These are phyloP conservation scores for Blastobasis lacticolella DNA, from an alignment of 2,888 invertebrate genomes.

Conservation along the genomic window DNA sequence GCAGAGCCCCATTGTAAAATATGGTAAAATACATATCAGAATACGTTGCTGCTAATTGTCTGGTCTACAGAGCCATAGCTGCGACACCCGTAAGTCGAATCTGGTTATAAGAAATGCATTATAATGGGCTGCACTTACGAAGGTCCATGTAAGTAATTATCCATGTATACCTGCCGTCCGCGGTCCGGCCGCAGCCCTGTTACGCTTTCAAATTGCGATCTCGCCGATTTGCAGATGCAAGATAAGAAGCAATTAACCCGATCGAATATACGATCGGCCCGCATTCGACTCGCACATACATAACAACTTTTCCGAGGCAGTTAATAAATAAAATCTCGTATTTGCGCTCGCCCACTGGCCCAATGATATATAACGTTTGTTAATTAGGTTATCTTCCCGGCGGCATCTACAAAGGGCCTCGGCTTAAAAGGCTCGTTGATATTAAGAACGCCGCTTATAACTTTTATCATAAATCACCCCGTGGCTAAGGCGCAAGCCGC, in stretches of 20 bases:
- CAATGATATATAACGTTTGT: conserved; percentile 67
- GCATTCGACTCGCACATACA: conserved; percentile 26
- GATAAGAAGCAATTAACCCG: conserved; percentile 49
- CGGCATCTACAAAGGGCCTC: conserved; percentile 65
- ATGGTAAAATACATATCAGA: too few relatives aligned
- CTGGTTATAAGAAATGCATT: too few relatives aligned
- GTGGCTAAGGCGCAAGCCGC: conserved; percentile 31
- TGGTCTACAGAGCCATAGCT: too few relatives aligned
- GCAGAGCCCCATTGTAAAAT: too few relatives aligned
- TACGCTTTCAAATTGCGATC: conserved; percentile 39
- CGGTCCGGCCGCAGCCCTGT: conserved; percentile 15
- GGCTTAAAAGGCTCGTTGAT: conserved; percentile 65
- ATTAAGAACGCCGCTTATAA: conserved; percentile 67
- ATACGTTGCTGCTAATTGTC: too few relatives aligned
- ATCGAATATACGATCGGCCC: conserved; percentile 27
- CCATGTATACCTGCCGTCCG: too few relatives aligned
- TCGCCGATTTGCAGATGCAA: conserved; percentile 37
- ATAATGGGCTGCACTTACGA: too few relatives aligned
- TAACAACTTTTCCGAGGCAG: conserved; percentile 30
- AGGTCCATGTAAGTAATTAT: too few relatives aligned
- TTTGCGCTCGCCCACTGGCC: conserved; percentile 48
- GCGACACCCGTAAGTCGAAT: too few relatives aligned
- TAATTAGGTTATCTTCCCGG: conserved; percentile 68
- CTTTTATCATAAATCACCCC: conserved; percentile 71
- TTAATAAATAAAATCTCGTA: conserved; percentile 57